Base-by-base conservation (phyloP, 2,113 vertebrate genomes). In the rat (Rattus norvegicus) region DNA sequence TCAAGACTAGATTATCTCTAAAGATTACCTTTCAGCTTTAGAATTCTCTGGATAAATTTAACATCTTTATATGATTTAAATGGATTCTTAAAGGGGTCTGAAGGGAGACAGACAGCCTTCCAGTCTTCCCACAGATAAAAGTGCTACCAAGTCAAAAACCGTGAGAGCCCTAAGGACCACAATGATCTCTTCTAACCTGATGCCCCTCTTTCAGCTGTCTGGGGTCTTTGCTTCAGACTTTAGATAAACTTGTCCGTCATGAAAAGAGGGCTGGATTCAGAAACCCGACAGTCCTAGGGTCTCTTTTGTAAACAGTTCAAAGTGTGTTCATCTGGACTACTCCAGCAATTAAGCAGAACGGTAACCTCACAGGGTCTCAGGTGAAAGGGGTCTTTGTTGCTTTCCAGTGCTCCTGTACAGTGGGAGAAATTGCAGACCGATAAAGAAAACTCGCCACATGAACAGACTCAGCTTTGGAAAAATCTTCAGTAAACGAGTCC, bases 81-180 rank as follows among this genome's bases (percentile, higher is more conserved):
- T 36, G 28, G 22, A 2, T 39, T 92, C 39, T 43, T 76, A 4
- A 52, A 43, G 19, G 1, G 84, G 10, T 56, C 73, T 8, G 22
- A 90, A 92, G 22, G 33, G 84, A 43, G 16, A 61, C 8, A 22
- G 11, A 93, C 6, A 12, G 26, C 43, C 88, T 93, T 87, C 2
- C 90, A 95, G 79, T 87, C 73, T 61, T 24, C 28, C 39, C 85
- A 88, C 52, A 72, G 81, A 90, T 84, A 90, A 94, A 96, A 93
- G 81, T 49, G 90, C 59, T 13, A 76, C 3, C 26, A 85, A 83
- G 24, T 70, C 83, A 36, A 91, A 97, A 91, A 69, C 24, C 28
- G 2, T 56, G 67, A 59, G 43, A 85, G 54, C 56, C 54, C 75
- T 72, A 88, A 88, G 2, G 79, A 91, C 73, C 43, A 77, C 11